These are phyloP conservation scores for Oncorhynchus kisutch DNA, from an alignment of 2,113 vertebrate genomes.

Conservation along the genomic window DNA sequence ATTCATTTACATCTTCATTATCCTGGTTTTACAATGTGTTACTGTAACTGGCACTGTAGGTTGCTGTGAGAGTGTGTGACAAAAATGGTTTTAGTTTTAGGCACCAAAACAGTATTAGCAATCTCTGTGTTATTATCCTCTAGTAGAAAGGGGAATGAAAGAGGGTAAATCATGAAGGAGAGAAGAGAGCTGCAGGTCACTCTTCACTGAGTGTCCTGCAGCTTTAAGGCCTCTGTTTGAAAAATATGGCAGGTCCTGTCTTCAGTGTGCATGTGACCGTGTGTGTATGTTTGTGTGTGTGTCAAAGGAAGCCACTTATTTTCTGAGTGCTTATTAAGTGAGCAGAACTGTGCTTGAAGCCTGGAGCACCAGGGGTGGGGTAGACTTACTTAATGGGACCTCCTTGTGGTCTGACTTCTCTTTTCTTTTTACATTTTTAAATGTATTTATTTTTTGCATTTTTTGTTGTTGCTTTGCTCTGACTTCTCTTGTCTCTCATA, in stretches of 20 bases:
- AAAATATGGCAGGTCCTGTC: slow-evolving; percentile 59
- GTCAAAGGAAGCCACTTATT: slow-evolving; percentile 46
- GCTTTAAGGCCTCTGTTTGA: slow-evolving; percentile 55
- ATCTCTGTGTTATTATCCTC: slow-evolving; percentile 24
- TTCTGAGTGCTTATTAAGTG: slow-evolving; percentile 50
- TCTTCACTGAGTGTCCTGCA: slow-evolving; percentile 46
- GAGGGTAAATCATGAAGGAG: slow-evolving; percentile 1
- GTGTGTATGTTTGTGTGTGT: slow-evolving; percentile 25
- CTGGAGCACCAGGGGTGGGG: not conserved
- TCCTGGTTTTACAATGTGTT: no score
- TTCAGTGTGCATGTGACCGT: slow-evolving; percentile 22
- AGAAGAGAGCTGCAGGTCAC: slow-evolving; percentile 44
- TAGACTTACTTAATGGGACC: slow-evolving; percentile 27
- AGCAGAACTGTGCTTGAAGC: slow-evolving; percentile 20
- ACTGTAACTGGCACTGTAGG: not conserved
- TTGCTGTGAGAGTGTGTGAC: not conserved
- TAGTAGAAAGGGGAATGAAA: not conserved
- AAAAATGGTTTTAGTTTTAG: not conserved
- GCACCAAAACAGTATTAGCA: slow-evolving; percentile 20
- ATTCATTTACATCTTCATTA: no score
- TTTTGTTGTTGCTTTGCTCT: slow-evolving; percentile 13
- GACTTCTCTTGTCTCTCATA: no score
- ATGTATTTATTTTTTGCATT: no score
- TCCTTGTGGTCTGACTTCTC: slow-evolving; percentile 48
- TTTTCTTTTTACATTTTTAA: no score